Percentiles rank a stretch among this genome's conserved stretches.
Evolutionary conservation across 2,113 vertebrate species (phyloP).

Genomic region (Oostethus manadensis): DNA sequence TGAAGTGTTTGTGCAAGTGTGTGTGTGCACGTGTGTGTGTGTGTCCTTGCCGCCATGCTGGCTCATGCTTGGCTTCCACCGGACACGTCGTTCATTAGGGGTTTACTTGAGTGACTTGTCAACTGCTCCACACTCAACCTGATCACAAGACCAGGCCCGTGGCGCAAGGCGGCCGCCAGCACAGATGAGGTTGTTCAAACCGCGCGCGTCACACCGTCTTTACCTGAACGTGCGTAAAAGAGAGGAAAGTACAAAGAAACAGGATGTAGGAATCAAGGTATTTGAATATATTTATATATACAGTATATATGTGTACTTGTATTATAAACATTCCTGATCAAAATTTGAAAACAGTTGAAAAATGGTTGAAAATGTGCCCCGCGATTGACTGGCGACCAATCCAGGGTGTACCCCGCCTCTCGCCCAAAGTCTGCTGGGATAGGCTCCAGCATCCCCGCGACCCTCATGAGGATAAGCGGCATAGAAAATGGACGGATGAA

Average conservation of each 20-base stretch:
- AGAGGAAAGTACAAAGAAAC: constrained; percentile 2
- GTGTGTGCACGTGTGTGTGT: constrained; percentile 28
- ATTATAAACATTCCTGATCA: too few relatives aligned
- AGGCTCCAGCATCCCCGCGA: too few relatives aligned
- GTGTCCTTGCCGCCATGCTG: constrained; percentile 50
- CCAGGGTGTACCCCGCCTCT: too few relatives aligned
- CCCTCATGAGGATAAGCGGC: too few relatives aligned
- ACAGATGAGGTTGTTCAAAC: constrained; percentile 30
- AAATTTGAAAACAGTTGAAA: too few relatives aligned
- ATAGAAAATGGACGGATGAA: too few relatives aligned
- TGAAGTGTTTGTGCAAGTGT: constrained; percentile 44
- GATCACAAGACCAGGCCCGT: constrained; percentile 48
- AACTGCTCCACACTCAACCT: constrained; percentile 55
- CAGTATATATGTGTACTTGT: too few relatives aligned
- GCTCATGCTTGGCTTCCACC: constrained; percentile 48
- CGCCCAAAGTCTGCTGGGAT: too few relatives aligned
- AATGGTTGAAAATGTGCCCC: too few relatives aligned
- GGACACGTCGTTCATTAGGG: constrained; percentile 75
- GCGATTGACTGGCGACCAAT: too few relatives aligned
- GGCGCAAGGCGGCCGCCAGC: constrained; percentile 20
- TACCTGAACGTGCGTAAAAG: constrained; percentile 1
- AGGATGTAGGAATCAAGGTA: not conserved
- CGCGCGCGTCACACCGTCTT: constrained; percentile 7
- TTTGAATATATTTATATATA: too few relatives aligned
- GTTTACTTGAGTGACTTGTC: constrained; percentile 58